Evolutionary conservation across 2,113 vertebrate genomes (phyloP).

Genomic region (Clarias batrachus): DNA sequence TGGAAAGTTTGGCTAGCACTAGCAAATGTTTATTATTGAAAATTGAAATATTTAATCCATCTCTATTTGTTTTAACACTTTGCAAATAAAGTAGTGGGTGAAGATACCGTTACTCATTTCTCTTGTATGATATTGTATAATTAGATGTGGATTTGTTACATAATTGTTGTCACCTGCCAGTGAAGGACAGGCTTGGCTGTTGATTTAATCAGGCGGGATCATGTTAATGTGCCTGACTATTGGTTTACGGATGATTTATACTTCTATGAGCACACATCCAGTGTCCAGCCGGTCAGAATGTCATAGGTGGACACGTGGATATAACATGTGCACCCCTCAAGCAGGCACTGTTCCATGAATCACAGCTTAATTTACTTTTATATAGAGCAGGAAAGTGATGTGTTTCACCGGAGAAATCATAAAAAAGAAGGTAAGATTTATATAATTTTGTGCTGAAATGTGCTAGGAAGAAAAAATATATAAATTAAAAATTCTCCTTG

Average conservation of each 20-base stretch:
- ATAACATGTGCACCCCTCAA: neutral
- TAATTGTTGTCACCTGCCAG: neutral
- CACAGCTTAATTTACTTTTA: too few species aligned
- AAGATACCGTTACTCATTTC: conserved; percentile 33
- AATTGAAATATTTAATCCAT: conserved; percentile 26
- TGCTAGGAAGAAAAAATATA: neutral
- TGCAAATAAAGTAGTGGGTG: conserved; percentile 29
- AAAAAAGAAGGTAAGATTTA: neutral
- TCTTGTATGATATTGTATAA: conserved; percentile 1
- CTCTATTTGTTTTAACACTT: conserved; percentile 45
- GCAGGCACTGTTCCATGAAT: too few species aligned
- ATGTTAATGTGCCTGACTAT: neutral
- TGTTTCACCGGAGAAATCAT: neutral
- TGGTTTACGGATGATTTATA: neutral
- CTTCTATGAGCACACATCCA: neutral
- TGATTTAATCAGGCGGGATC: conserved; percentile 16
- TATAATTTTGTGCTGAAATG: neutral
- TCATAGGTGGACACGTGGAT: conserved; percentile 9
- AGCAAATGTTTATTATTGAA: neutral
- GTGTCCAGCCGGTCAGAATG: neutral
- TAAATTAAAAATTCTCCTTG: too few species aligned
- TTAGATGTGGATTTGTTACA: neutral
- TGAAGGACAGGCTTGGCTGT: conserved; percentile 6
- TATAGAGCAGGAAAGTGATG: too few species aligned
- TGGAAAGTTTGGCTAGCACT: neutral